Conservation (phyloP, 2,113 vertebrate genomes). For the pig (Sus scrofa) region T2T-Sscrofa CM000814.6:144750501-144751000, state of each 20-base stretch:
- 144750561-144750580: not conserved
- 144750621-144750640: not conserved
- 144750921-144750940: slow-evolving; percentile 21
- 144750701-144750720: not conserved
- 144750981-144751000: not conserved
- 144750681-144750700: not conserved
- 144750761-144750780: slow-evolving; percentile 58
- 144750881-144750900: slow-evolving; percentile 43
- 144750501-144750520: slow-evolving; percentile 40
- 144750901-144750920: slow-evolving; percentile 59
- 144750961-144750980: slow-evolving; percentile 41
- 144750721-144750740: not conserved
- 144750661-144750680: not conserved
- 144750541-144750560: slow-evolving; percentile 62
- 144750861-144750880: slow-evolving; percentile 6
- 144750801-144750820: not conserved
- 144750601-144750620: not conserved
- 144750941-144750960: slow-evolving; percentile 18
- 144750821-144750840: slow-evolving; percentile 51
- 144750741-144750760: not conserved
- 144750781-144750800: slow-evolving; percentile 53
- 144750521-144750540: slow-evolving; percentile 7
- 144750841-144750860: slow-evolving; percentile 42
- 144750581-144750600: not conserved
- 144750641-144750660: not conserved